These are phyloP conservation scores for Poeciliopsis paucimaculata DNA, from an alignment of 2,797 vertebrate species.

Conservation along the genomic window DNA sequence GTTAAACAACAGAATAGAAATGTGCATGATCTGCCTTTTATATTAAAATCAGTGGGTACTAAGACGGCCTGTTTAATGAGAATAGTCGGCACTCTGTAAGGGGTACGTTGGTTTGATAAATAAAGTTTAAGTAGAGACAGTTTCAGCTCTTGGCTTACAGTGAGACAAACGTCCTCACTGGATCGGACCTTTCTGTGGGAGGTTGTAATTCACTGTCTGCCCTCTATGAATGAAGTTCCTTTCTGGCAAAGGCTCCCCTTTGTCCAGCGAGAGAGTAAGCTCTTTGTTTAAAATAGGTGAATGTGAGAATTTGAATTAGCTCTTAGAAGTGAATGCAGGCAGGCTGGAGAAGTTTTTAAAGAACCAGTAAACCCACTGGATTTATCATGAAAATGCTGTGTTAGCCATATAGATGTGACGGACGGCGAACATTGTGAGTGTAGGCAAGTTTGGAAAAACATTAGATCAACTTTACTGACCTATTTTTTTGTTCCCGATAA, in stretches of 20 bases:
- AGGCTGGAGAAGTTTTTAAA: slow-evolving; percentile 15
- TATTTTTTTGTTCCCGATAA: not conserved
- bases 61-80: not conserved
- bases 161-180: slow-evolving; percentile 32
- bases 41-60: not conserved
- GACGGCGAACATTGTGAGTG: not conserved
- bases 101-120: not conserved
- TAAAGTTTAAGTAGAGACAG: not conserved
- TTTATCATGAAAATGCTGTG: too few species aligned
- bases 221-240: slow-evolving; percentile 56
- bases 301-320: slow-evolving; percentile 64
- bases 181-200: slow-evolving; percentile 41
- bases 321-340: slow-evolving; percentile 14
- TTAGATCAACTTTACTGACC: too few species aligned
- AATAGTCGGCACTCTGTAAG: not conserved
- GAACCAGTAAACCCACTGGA: not conserved
- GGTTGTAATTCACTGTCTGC: slow-evolving; percentile 54
- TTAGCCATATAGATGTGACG: not conserved
- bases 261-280: slow-evolving; percentile 53
- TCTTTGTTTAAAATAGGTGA: slow-evolving; percentile 57
- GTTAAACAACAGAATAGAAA: not conserved
- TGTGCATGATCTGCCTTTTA: not conserved
- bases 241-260: slow-evolving; percentile 48
- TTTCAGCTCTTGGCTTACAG: slow-evolving; percentile 11
- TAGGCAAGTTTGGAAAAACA: not conserved